A percentile compares a stretch with the other conserved stretches of the same genome.
These are phyloP conservation scores for Dasysyrphus albostriatus DNA, from an alignment of 2,888 invertebrate species.

Conservation along the genomic window DNA sequence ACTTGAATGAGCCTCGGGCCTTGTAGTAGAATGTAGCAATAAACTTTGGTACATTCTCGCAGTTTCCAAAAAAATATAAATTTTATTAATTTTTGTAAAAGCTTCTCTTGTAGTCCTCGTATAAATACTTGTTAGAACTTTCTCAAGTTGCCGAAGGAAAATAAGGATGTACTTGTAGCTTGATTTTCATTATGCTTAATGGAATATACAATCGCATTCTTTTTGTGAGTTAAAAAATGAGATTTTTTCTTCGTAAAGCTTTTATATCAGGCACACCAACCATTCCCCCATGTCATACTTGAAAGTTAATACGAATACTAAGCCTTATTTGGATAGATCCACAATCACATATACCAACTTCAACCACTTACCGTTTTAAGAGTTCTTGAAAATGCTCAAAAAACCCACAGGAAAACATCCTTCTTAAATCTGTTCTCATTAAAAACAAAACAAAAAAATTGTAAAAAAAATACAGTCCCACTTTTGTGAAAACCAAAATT, in stretches of 20 bases:
- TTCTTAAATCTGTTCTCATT: slow-evolving; percentile 23
- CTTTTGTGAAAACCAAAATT: slow-evolving; percentile 44
- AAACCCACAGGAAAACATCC: slow-evolving; percentile 36
- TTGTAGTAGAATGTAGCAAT: no score
- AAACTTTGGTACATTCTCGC: no score
- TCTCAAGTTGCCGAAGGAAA: background rate
- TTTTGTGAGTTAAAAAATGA: background rate
- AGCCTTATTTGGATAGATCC: background rate
- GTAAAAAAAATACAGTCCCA: slow-evolving; percentile 9
- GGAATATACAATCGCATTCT: background rate
- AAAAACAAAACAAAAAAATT: slow-evolving; percentile 15
- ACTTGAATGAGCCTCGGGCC: no score
- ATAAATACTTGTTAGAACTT: background rate
- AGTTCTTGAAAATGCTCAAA: slow-evolving; percentile 34
- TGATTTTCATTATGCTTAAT: background rate
- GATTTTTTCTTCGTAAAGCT: background rate
- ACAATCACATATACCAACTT: background rate
- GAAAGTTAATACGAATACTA: background rate
- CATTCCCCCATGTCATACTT: background rate
- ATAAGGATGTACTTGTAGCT: background rate
- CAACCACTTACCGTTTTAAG: slow-evolving; percentile 8
- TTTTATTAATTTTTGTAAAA: background rate
- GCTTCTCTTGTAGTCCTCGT: background rate
- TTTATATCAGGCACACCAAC: background rate
- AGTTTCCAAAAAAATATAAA: background rate